These are phyloP conservation scores for Gallinago media DNA, from an alignment of 2,113 vertebrate species.

Conservation along the genomic window DNA sequence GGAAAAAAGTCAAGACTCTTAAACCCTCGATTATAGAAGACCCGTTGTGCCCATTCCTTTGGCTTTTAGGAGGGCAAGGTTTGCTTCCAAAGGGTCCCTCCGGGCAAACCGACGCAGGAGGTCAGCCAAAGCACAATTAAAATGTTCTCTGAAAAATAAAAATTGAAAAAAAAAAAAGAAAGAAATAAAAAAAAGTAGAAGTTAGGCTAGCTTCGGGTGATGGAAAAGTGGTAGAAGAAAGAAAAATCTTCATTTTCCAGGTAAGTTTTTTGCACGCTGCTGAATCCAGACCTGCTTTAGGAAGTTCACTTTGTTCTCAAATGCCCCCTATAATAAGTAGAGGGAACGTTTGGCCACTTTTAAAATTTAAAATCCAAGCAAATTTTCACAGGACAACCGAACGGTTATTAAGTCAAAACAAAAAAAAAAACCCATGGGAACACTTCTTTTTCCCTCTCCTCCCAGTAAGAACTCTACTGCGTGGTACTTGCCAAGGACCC, in stretches of 20 bases:
- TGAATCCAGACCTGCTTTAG: neutral
- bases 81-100: neutral
- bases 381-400: neutral
- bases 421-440: accelerated
- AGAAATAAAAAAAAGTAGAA: neutral
- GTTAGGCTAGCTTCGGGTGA: neutral
- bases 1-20: neutral
- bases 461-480: neutral
- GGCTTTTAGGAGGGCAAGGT: accelerated
- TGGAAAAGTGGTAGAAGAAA: neutral
- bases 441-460: neutral
- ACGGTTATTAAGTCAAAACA: neutral
- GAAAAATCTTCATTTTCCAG: neutral
- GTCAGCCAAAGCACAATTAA: neutral
- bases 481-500: neutral
- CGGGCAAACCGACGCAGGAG: neutral
- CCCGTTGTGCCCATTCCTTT: neutral
- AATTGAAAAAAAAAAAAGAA: neutral
- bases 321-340: neutral
- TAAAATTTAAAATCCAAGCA: neutral
- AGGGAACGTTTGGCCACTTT: neutral
- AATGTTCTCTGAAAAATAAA: neutral
- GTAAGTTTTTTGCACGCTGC: neutral
- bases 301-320: neutral
- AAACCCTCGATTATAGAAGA: neutral